Percentiles rank a stretch among this genome's conserved stretches.
Conservation (phyloP, 2,113 vertebrate species). For the Barnardius zonarius region DNA sequence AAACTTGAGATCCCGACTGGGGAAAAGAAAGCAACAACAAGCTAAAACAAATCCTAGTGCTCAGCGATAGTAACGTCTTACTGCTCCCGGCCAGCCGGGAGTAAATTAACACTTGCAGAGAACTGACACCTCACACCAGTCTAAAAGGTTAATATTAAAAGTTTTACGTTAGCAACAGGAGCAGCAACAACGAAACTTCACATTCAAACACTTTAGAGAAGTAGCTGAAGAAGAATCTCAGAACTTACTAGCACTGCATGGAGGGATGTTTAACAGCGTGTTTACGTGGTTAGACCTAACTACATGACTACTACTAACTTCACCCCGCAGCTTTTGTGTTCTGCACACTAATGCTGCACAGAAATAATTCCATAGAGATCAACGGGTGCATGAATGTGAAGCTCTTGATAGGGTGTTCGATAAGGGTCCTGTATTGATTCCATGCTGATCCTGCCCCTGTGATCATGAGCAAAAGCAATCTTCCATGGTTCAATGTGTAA, state of each 20-base stretch:
- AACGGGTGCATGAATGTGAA: background rate
- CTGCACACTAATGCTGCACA: constrained; percentile 8
- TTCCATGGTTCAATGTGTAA: background rate
- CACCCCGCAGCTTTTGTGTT: background rate
- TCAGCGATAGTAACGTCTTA: background rate
- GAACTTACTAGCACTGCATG: background rate
- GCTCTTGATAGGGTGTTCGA: background rate
- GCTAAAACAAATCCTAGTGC: background rate
- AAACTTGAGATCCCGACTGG: background rate
- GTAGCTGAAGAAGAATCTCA: background rate
- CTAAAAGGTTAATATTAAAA: constrained; percentile 56
- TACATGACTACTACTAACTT: background rate
- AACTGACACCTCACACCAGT: constrained; percentile 48
- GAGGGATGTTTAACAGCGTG: background rate
- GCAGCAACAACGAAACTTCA: background rate
- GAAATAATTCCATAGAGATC: background rate
- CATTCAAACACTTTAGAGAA: background rate
- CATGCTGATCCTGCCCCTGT: background rate
- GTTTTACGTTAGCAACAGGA: constrained; percentile 61
- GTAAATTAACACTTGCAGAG: constrained; percentile 51
- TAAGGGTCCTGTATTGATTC: background rate
- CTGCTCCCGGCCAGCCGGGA: background rate
- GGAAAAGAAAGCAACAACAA: background rate
- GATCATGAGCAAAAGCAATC: background rate
- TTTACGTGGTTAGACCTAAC: background rate